A percentile compares a stretch with the other conserved stretches of the same genome.
These are phyloP conservation scores for Callyntrura guangdongensis DNA, from an alignment of 2,888 invertebrate species.

Conservation along the genomic window DNA sequence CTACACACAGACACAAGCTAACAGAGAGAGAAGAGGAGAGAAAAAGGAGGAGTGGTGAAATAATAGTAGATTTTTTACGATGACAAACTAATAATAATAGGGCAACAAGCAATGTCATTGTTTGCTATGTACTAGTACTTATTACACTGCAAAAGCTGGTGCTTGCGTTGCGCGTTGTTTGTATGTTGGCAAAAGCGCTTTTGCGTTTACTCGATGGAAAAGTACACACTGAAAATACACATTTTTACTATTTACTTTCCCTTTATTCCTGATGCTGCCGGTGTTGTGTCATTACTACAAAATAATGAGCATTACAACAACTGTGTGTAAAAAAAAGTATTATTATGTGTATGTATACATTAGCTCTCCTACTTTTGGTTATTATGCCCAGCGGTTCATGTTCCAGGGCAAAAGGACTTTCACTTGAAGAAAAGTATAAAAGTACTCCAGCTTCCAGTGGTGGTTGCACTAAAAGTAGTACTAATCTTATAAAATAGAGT, in stretches of 20 bases:
- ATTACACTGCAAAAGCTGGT: not conserved
- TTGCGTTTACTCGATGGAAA: not conserved
- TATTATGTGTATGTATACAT: not conserved
- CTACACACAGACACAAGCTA: not conserved
- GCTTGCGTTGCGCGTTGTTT: not conserved
- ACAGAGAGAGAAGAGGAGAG: not conserved
- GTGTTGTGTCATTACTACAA: conserved; percentile 34
- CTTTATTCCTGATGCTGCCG: not conserved
- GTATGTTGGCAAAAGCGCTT: not conserved
- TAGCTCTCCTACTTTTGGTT: not conserved
- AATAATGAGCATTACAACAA: conserved; percentile 37
- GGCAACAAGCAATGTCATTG: conserved; percentile 53
- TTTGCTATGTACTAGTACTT: conserved; percentile 19
- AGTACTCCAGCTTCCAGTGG: too few relatives aligned
- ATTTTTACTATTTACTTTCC: conserved; percentile 45
- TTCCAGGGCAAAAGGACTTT: conserved; percentile 1
- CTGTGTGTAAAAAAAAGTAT: not conserved
- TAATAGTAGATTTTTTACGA: conserved; percentile 17
- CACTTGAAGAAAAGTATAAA: not conserved
- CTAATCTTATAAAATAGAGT: conserved; percentile 7
- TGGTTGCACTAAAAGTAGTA: not conserved
- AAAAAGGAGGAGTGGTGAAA: too few relatives aligned
- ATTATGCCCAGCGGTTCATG: conserved; percentile 20
- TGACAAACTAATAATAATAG: conserved; percentile 53
- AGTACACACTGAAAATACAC: not conserved